Evolutionary conservation across 2,113 vertebrate genomes (phyloP), one percentile per base, ranked within the genome.

Genomic region (Gymnarchus niloticus): DNA sequence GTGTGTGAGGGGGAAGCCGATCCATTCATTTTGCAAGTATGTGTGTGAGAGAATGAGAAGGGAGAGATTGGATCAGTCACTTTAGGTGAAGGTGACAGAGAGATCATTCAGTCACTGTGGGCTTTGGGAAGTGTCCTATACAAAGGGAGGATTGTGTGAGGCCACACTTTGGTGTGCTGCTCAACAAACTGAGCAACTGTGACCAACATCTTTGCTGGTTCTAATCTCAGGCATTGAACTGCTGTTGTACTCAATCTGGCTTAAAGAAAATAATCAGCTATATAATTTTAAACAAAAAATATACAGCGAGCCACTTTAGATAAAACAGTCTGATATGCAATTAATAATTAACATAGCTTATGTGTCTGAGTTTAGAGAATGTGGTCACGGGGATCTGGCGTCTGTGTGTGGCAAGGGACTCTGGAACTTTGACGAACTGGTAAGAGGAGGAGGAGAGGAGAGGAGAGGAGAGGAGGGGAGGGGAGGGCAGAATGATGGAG

Each of bases 121-220:
- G 87, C 81, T 59, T 69, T 17, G 88, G 85, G 89, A 88, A 88
- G 56, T 90, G 87, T 89, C 90, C 56, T 56, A n/a, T n/a, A 9
- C 59, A 84, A 41, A 61, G 85, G 37, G 21, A 23, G 57, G 0
- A 56, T 80, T 65, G 78, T 87, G 81, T 84, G 81, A 48, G 56
- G 61, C 77, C 33, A 10, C 14, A 77, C 83, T 56, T n/a, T 77
- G 65, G 76, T 2, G 44, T 78, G 19, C 41, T 7, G 3, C 37
- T n/a, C 52, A 81, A 7, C 25, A n/a, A 56, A 46, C 44, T 48
- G 44, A 78, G 44, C 37, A 56, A 54, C 48, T 52, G 51, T 82
- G 49, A 54, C 51, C 2, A 7, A 33, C 28, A 33, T 54, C 23
- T 48, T 46, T 48, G 33, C 28, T 10, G 48, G 48, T 54, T 37